Evolutionary conservation across 2,113 vertebrate species (phyloP).

Genomic region (Hystrix cristata): DNA sequence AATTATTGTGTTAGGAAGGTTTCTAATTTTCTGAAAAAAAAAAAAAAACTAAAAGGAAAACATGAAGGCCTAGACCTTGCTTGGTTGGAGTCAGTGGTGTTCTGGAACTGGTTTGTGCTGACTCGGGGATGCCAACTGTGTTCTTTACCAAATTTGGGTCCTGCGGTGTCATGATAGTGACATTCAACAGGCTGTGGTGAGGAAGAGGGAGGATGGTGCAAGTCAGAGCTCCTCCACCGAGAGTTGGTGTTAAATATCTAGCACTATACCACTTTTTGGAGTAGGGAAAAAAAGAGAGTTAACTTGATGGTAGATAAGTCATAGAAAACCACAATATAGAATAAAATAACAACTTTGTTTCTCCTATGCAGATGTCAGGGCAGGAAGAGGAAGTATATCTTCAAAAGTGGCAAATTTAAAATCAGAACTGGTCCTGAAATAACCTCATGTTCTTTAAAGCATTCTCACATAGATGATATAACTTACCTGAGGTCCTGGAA

Average conservation of each 20-base stretch:
- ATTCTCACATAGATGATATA: background rate
- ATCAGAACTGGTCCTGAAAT: background rate
- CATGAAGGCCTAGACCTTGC: background rate
- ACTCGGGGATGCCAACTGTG: background rate
- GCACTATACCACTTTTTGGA: background rate
- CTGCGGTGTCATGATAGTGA: background rate
- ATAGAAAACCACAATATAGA: background rate
- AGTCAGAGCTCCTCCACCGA: background rate
- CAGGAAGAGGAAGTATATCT: background rate
- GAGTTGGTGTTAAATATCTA: constrained; percentile 29
- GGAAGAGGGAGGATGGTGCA: background rate
- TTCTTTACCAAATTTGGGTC: background rate
- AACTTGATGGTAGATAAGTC: background rate
- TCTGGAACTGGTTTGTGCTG: background rate
- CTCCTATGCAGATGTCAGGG: background rate
- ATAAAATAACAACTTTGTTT: background rate
- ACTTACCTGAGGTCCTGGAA: background rate
- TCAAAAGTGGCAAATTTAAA: background rate
- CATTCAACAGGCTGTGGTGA: background rate
- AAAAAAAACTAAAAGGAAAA: background rate
- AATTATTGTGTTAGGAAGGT: background rate
- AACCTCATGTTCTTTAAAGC: background rate
- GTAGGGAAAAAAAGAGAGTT: background rate
- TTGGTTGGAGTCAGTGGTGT: background rate
- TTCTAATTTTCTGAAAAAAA: background rate